A percentile compares a stretch with the other conserved stretches of the same genome.
Conservation (phyloP, 2,888 invertebrate genomes). For the Drosophila mimetica region DNA sequence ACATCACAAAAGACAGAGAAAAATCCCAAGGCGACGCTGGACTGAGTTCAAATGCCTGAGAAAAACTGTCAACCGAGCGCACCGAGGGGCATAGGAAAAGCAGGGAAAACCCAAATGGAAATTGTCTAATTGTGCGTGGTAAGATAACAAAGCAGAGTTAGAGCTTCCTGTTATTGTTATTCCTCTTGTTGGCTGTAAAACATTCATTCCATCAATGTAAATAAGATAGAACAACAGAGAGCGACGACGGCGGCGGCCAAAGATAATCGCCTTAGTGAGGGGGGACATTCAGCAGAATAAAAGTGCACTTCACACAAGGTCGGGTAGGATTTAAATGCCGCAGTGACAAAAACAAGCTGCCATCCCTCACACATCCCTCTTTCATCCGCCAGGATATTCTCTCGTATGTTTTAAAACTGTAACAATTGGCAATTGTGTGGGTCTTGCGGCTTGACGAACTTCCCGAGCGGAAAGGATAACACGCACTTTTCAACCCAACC, state of each 20-base stretch:
- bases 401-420: conserved; percentile 64
- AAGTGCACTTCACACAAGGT: conserved; percentile 64
- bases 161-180: conserved; percentile 75
- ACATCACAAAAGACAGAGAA: conserved; percentile 50
- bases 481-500: conserved; percentile 62
- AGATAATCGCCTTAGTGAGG: conserved; percentile 76
- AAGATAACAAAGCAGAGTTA: conserved; percentile 73
- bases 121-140: conserved; percentile 79
- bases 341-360: conserved; percentile 76
- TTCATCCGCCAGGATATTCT: conserved; percentile 17
- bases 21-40: conserved; percentile 51
- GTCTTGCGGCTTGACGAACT: conserved; percentile 73
- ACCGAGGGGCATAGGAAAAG: neutral
- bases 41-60: conserved; percentile 30
- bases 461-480: conserved; percentile 70
- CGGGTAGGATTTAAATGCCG: conserved; percentile 59
- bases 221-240: conserved; percentile 66
- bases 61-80: conserved; percentile 46
- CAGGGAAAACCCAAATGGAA: conserved; percentile 54
- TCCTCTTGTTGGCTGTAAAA: conserved; percentile 48
- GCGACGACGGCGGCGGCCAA: no score
- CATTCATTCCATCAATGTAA: conserved; percentile 77
- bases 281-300: conserved; percentile 14
- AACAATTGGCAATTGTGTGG: conserved; percentile 79
- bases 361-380: conserved; percentile 34